Percentiles rank a stretch among this genome's conserved stretches.
These are phyloP conservation scores for Ichneumoninae sp. DNA, from an alignment of 2,888 invertebrate species.

Conservation along the genomic window DNA sequence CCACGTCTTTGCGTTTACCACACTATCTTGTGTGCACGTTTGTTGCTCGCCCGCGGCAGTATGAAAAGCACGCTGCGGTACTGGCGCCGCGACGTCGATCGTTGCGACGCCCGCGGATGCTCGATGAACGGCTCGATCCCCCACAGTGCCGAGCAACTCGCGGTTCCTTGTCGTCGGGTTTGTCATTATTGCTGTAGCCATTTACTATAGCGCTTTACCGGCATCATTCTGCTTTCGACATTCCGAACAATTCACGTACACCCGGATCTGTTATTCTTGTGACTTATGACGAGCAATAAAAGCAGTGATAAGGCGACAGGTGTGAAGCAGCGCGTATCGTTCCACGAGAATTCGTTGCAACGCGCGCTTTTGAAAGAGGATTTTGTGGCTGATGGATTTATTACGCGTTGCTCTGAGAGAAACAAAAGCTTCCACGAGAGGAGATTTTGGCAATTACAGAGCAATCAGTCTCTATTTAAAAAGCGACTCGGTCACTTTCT, in stretches of 20 bases:
- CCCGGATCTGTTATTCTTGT: too few relatives aligned
- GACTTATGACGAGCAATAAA: too few relatives aligned
- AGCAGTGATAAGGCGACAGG: too few relatives aligned
- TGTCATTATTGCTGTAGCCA: neutral
- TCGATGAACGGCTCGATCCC: conserved; percentile 39
- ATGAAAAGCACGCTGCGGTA: conserved; percentile 36
- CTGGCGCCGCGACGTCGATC: conserved; percentile 42
- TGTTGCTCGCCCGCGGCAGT: conserved; percentile 57
- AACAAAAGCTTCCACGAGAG: neutral
- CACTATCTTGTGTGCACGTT: conserved; percentile 46
- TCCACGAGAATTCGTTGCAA: neutral
- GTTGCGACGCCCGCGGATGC: conserved; percentile 56
- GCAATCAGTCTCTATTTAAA: neutral
- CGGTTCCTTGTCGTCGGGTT: neutral
- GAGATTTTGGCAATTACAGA: neutral
- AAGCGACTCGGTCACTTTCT: neutral
- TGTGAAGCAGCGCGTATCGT: neutral
- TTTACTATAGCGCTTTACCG: too few relatives aligned
- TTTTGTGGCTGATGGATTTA: neutral
- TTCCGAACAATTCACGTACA: too few relatives aligned
- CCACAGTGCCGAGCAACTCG: conserved; percentile 19
- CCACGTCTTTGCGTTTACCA: conserved; percentile 36
- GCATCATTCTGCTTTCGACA: too few relatives aligned
- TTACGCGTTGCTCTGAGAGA: neutral
- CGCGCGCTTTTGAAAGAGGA: neutral